phyloP scores from a whole-genome alignment of 1,140 invertebrate species.

The Drosophila biarmipes region DNA sequence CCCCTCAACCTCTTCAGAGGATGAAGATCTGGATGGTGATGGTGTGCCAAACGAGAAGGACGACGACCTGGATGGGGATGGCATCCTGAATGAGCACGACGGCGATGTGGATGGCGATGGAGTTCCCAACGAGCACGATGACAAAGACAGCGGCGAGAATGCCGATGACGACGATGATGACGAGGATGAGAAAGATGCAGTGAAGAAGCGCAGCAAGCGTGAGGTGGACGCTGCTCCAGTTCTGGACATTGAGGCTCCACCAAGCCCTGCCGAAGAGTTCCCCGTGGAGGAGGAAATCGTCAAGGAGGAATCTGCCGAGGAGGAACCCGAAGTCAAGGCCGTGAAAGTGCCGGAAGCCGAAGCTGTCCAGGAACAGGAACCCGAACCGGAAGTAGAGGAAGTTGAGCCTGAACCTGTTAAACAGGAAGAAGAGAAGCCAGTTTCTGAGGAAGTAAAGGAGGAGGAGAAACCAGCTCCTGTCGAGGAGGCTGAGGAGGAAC shows the following conservation, averaged over 20 bases:
- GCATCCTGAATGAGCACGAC: constrained; percentile 76
- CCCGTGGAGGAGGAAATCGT: constrained; percentile 70
- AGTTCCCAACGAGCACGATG: constrained; percentile 69
- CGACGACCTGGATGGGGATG: constrained; percentile 74
- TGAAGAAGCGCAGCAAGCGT: constrained; percentile 76
- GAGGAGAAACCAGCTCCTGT: constrained; percentile 39
- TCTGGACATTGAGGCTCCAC: constrained; percentile 50
- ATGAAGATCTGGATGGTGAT: constrained; percentile 78
- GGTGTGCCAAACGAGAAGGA: constrained; percentile 81
- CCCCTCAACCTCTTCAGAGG: constrained; percentile 30
- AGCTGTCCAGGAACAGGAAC: constrained; percentile 16
- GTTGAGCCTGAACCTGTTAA: constrained; percentile 48
- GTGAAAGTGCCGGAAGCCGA: constrained; percentile 68
- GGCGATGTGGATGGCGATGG: constrained; percentile 84
- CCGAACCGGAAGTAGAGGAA: constrained; percentile 16
- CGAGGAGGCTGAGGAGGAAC: constrained; percentile 79
- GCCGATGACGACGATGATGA: constrained; percentile 68
- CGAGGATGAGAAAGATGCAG: constrained; percentile 54
- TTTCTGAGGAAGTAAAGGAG: constrained; percentile 48
- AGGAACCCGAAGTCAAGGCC: constrained; percentile 50
- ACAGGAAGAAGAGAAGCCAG: constrained; percentile 26
- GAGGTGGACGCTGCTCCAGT: constrained; percentile 82
- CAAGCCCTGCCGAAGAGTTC: constrained; percentile 83
- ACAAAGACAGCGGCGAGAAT: constrained; percentile 57
- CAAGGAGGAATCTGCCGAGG: constrained; percentile 54